A percentile compares a stretch with the other conserved stretches of the same genome.
Conservation (phyloP, 2,888 invertebrate species). For the Rambutsinella grinnellia region DNA sequence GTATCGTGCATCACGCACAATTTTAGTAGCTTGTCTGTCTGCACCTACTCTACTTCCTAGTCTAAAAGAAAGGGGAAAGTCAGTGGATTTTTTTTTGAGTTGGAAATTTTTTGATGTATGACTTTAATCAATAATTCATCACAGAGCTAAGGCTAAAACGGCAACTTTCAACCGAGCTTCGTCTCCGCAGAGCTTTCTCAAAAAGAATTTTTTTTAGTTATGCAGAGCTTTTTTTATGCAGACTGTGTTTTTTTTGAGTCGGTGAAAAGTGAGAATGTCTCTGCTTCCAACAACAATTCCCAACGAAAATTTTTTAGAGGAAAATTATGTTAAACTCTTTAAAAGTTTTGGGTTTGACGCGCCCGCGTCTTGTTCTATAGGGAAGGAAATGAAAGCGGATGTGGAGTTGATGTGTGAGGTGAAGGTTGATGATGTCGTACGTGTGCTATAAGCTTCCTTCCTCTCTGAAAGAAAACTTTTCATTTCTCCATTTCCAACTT, state of each 20-base stretch:
- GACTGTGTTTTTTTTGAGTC: not conserved
- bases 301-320: not conserved
- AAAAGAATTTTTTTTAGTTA: not conserved
- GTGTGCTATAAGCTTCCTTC: not conserved
- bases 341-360: not conserved
- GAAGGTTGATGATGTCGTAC: not conserved
- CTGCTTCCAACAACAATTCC: not conserved
- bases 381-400: not conserved
- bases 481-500: not conserved
- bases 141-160: constrained; percentile 8
- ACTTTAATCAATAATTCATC: constrained; percentile 48
- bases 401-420: not conserved
- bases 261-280: not conserved
- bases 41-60: not conserved
- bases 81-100: constrained; percentile 14
- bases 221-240: not conserved
- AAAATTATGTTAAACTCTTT: not conserved
- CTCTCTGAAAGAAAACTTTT: not conserved
- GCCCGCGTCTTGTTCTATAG: not conserved
- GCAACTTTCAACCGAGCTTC: constrained; percentile 17
- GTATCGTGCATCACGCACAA: constrained; percentile 48
- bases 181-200: not conserved
- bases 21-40: constrained; percentile 19
- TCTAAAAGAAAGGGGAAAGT: constrained; percentile 2
- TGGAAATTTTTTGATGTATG: not conserved